Percentiles rank a stretch among this genome's conserved stretches.
phyloP scores from a whole-genome alignment of 2,113 vertebrate genomes.

The Callionymus lyra region DNA sequence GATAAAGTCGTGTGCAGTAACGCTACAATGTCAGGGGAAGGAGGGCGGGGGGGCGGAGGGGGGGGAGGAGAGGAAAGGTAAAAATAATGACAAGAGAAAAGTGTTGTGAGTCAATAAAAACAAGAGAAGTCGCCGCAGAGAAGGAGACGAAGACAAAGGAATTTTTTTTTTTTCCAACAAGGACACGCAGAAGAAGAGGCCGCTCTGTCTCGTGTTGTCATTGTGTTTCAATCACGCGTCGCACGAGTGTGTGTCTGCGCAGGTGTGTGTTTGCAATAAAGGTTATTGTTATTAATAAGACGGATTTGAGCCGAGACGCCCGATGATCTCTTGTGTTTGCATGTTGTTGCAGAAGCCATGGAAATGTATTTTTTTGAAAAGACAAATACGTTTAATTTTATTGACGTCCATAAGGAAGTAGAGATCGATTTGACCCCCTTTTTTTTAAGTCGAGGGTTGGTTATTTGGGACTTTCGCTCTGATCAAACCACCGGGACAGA shows the following conservation, averaged over 20 bases:
- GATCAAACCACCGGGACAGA: too few species aligned
- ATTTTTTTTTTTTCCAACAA: conserved; percentile 32
- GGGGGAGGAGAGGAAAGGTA: conserved; percentile 21
- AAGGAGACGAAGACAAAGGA: conserved; percentile 35
- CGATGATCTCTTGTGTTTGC: not conserved
- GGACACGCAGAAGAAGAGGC: conserved; percentile 20
- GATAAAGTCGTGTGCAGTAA: conserved; percentile 98
- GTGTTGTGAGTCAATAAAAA: conserved; percentile 39
- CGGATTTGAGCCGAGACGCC: not conserved
- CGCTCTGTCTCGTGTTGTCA: conserved; percentile 10
- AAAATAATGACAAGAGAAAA: conserved; percentile 43
- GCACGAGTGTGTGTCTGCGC: conserved; percentile 1
- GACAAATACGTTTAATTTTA: too few species aligned
- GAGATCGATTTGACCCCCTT: too few species aligned
- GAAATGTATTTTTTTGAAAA: too few species aligned
- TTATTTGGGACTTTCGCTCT: too few species aligned
- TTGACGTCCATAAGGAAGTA: too few species aligned
- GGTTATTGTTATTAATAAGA: conserved; percentile 2
- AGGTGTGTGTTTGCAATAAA: conserved; percentile 1
- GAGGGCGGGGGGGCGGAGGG: conserved; percentile 39
- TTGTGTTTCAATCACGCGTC: conserved; percentile 15
- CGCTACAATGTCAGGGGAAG: conserved; percentile 87
- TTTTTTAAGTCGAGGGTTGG: too few species aligned
- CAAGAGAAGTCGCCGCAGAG: conserved; percentile 28
- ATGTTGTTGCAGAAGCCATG: too few species aligned